Evolutionary conservation across 2,113 vertebrate genomes (phyloP).

Genomic region (Pterocles burchelli): DNA sequence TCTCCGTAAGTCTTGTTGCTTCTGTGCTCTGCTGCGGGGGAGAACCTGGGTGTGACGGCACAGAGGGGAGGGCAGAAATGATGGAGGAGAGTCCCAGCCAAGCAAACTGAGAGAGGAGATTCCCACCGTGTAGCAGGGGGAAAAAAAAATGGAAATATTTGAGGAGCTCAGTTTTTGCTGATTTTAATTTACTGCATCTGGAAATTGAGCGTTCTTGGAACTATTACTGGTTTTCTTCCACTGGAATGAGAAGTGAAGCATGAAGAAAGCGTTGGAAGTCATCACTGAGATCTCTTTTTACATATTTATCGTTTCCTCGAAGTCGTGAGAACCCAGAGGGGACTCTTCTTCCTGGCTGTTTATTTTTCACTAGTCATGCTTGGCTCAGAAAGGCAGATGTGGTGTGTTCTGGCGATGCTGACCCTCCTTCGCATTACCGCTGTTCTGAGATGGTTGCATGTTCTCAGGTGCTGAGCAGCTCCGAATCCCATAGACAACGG

Average conservation of each 20-base stretch:
- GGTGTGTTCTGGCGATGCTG: not conserved
- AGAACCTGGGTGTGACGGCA: not conserved
- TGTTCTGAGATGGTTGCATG: not conserved
- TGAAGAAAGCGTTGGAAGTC: not conserved
- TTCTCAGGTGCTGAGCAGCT: not conserved
- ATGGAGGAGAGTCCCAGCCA: not conserved
- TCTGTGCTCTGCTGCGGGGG: not conserved
- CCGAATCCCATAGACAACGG: not conserved
- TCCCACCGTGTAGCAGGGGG: too few species aligned
- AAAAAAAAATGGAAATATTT: not conserved
- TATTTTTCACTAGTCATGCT: not conserved
- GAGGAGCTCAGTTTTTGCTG: not conserved
- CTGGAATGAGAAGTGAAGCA: not conserved
- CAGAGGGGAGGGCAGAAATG: not conserved
- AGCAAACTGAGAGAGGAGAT: accelerated
- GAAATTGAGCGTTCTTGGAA: not conserved
- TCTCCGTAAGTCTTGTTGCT: accelerated
- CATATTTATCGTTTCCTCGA: not conserved
- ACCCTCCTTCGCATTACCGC: not conserved
- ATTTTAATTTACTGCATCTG: not conserved
- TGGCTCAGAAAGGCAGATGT: not conserved
- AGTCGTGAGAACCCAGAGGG: not conserved
- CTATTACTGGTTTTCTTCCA: not conserved
- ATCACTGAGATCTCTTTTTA: not conserved
- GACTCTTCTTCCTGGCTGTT: not conserved